Percentiles rank a stretch among this genome's conserved stretches.
Conservation (phyloP, 2,888 invertebrate genomes). For the Troides oblongomaculatus region DNA sequence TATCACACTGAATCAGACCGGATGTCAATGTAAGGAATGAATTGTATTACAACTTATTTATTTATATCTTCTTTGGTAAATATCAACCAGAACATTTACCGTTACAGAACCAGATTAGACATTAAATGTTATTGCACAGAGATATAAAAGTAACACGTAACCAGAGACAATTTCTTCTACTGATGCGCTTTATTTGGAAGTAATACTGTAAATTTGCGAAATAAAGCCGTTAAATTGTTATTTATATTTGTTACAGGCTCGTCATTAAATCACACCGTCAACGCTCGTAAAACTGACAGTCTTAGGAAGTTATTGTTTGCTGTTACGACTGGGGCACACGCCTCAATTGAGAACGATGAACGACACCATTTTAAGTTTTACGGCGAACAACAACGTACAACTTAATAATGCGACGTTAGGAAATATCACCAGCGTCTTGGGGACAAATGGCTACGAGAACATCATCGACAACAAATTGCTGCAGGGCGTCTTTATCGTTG, state of each 20-base stretch:
- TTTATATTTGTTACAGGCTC: conserved; percentile 69
- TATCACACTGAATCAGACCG: too few relatives aligned
- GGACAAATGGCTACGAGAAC: conserved; percentile 57
- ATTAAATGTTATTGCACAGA: too few relatives aligned
- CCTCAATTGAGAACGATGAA: conserved; percentile 55
- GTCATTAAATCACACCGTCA: conserved; percentile 50
- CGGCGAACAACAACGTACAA: conserved; percentile 47
- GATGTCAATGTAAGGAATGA: too few relatives aligned
- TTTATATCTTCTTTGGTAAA: too few relatives aligned
- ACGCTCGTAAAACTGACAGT: conserved; percentile 58
- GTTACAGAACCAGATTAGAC: too few relatives aligned
- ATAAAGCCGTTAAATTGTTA: conserved; percentile 45
- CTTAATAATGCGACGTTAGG: conserved; percentile 41
- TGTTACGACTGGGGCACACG: conserved; percentile 41
- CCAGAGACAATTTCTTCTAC: too few relatives aligned
- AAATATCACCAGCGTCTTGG: conserved; percentile 35
- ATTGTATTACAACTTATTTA: too few relatives aligned
- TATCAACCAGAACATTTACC: too few relatives aligned
- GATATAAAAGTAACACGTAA: too few relatives aligned
- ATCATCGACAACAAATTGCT: conserved; percentile 84
- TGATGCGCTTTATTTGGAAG: conserved; percentile 5
- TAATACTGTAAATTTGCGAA: conserved; percentile 26
- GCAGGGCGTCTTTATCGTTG: conserved; percentile 85
- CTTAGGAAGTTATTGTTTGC: conserved; percentile 51
- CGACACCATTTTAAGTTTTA: conserved; percentile 52